Evolutionary conservation across 2,113 vertebrate genomes (phyloP).

Genomic region (Vimba vimba): DNA sequence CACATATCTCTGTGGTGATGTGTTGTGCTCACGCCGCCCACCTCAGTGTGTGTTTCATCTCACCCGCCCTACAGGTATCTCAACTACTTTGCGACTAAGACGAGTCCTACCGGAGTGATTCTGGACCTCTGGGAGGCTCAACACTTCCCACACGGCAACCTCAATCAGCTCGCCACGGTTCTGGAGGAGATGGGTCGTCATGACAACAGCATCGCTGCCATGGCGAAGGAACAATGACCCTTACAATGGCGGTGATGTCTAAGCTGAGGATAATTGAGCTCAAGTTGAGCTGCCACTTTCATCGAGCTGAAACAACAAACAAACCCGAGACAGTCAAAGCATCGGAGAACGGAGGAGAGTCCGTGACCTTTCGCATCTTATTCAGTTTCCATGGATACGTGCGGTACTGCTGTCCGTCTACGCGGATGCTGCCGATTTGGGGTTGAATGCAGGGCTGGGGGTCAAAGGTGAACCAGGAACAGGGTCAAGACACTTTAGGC

Average conservation of each 20-base stretch:
- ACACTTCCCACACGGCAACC: constrained; percentile 96
- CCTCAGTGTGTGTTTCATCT: background rate
- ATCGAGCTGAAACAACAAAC: background rate
- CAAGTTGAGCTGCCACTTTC: background rate
- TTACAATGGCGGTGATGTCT: background rate
- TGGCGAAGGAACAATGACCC: constrained; percentile 85
- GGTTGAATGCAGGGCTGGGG: constrained; percentile 42
- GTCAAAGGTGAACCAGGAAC: constrained; percentile 76
- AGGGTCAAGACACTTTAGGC: constrained; percentile 65
- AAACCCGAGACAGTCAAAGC: background rate
- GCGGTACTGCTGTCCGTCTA: constrained; percentile 89
- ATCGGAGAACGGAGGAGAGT: too few relatives aligned
- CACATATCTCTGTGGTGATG: background rate
- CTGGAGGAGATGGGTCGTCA: constrained; percentile 98
- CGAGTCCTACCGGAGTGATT: constrained; percentile 95
- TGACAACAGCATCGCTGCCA: constrained; percentile 82
- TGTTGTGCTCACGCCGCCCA: background rate
- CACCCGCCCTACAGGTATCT: constrained; percentile 82
- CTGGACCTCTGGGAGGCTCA: constrained; percentile 98
- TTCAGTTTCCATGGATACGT: constrained; percentile 94
- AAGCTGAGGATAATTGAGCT: background rate
- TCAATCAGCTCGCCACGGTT: constrained; percentile 90
- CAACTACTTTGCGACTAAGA: constrained; percentile 98
- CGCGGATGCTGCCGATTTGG: constrained; percentile 87
- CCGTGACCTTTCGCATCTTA: background rate